Evolutionary conservation across 2,888 invertebrate genomes (phyloP).

Genomic region (Nomada goodeniana): DNA sequence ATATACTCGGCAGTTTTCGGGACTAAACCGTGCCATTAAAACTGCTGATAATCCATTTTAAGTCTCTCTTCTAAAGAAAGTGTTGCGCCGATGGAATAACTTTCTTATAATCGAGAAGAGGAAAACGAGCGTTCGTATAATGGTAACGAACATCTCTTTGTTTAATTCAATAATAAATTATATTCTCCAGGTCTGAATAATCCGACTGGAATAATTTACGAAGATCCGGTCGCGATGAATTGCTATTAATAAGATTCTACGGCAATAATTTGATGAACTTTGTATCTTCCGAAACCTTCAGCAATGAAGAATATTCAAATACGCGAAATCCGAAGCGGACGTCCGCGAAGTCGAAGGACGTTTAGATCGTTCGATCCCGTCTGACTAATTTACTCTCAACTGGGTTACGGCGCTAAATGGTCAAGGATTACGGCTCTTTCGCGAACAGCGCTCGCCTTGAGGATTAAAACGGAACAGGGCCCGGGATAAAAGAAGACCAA

Average conservation of each 20-base stretch:
- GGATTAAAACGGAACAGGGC: conserved; percentile 18
- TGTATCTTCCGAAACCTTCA: too few species aligned
- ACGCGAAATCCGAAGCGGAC: too few species aligned
- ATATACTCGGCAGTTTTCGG: conserved; percentile 17
- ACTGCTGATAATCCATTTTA: conserved; percentile 7
- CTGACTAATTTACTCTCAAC: not conserved
- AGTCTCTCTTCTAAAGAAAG: not conserved
- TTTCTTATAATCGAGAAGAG: not conserved
- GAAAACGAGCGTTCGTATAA: not conserved
- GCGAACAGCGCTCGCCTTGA: not conserved
- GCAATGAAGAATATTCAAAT: too few species aligned
- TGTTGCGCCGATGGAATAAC: not conserved
- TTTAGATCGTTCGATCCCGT: not conserved
- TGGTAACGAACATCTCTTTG: not conserved
- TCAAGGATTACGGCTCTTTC: not conserved
- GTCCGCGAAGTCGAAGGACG: not conserved
- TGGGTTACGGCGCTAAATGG: not conserved
- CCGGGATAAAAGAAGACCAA: not conserved
- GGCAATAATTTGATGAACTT: too few species aligned
- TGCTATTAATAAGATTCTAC: too few species aligned
- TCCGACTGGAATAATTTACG: not conserved
- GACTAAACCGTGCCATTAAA: not conserved
- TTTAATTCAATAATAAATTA: too few species aligned
- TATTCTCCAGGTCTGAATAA: too few species aligned
- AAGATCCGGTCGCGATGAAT: too few species aligned